phyloP scores from a whole-genome alignment of 2,888 invertebrate genomes.

The Orchesellides sinensis region DNA sequence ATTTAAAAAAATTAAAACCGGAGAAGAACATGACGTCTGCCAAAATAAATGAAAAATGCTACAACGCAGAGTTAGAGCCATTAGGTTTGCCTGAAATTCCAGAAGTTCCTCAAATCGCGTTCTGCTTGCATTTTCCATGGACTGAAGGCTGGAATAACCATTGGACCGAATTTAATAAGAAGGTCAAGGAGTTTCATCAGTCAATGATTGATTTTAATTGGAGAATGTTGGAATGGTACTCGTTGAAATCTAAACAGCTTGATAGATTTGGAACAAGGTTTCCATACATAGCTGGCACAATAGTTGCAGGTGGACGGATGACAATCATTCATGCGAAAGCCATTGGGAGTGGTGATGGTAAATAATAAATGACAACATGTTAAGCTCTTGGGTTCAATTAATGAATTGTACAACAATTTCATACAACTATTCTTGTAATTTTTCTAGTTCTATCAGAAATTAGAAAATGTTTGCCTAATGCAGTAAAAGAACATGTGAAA shows the following conservation, averaged over 20 bases:
- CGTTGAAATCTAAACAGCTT: slow-evolving; percentile 36
- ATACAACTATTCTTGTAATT: not conserved
- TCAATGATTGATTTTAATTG: slow-evolving; percentile 56
- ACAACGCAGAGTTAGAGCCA: not conserved
- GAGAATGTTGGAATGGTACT: slow-evolving; percentile 47
- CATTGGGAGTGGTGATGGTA: slow-evolving; percentile 29
- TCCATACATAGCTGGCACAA: slow-evolving; percentile 21
- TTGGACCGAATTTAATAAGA: slow-evolving; percentile 40
- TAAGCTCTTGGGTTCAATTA: not conserved
- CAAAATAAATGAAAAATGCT: not conserved
- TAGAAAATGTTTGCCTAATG: slow-evolving; percentile 15
- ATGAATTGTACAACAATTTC: not conserved
- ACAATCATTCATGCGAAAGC: slow-evolving; percentile 33
- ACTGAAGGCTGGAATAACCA: slow-evolving; percentile 37
- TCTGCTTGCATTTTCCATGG: slow-evolving; percentile 46
- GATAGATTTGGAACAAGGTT: slow-evolving; percentile 22
- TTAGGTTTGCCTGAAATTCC: slow-evolving; percentile 32
- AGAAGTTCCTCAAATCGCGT: slow-evolving; percentile 20
- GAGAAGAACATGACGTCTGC: too few species aligned
- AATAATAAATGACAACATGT: not conserved
- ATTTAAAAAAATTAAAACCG: too few species aligned
- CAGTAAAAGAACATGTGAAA: slow-evolving; percentile 8
- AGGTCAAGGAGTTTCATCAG: slow-evolving; percentile 45
- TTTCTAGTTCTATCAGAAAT: slow-evolving; percentile 31
- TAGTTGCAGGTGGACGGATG: slow-evolving; percentile 14